Percentiles rank a stretch among this genome's conserved stretches.
Evolutionary conservation across 2,888 invertebrate genomes (phyloP).

Genomic region (Tineola bisselliella): DNA sequence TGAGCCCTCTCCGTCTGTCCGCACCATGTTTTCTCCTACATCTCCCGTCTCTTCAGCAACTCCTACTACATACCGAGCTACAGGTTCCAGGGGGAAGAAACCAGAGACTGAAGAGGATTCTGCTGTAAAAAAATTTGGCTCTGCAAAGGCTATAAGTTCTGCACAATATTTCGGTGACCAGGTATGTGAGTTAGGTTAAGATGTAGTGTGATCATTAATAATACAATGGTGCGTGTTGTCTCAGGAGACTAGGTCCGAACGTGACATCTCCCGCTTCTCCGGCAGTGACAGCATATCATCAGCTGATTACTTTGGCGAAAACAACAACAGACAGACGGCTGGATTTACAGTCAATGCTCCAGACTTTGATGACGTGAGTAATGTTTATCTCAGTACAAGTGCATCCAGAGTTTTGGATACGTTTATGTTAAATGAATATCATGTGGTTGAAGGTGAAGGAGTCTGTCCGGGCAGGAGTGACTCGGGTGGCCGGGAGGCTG

Average conservation of each 20-base stretch:
- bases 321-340: conserved; percentile 24
- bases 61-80: background rate
- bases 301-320: conserved; percentile 90
- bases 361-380: conserved; percentile 88
- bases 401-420: too few species aligned
- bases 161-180: conserved; percentile 93
- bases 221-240: conserved; percentile 19
- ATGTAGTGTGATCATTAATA: too few species aligned
- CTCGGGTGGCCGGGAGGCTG: conserved; percentile 92
- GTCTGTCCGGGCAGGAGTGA: conserved; percentile 95
- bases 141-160: conserved; percentile 97
- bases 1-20: conserved; percentile 38
- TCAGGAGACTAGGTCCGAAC: conserved; percentile 20
- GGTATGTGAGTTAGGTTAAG: conserved; percentile 26
- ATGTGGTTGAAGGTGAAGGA: conserved; percentile 79
- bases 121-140: conserved; percentile 95
- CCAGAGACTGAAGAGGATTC: conserved; percentile 68
- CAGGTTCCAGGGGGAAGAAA: conserved; percentile 19
- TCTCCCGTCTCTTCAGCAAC: conserved; percentile 16
- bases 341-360: conserved; percentile 64
- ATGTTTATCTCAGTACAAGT: too few species aligned
- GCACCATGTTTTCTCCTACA: conserved; percentile 36
- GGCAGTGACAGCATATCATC: conserved; percentile 96
- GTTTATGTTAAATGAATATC: too few species aligned
- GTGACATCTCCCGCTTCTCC: conserved; percentile 80